These are phyloP conservation scores for Bostrychus sinensis DNA, from an alignment of 2,113 vertebrate genomes.

Conservation along the genomic window DNA sequence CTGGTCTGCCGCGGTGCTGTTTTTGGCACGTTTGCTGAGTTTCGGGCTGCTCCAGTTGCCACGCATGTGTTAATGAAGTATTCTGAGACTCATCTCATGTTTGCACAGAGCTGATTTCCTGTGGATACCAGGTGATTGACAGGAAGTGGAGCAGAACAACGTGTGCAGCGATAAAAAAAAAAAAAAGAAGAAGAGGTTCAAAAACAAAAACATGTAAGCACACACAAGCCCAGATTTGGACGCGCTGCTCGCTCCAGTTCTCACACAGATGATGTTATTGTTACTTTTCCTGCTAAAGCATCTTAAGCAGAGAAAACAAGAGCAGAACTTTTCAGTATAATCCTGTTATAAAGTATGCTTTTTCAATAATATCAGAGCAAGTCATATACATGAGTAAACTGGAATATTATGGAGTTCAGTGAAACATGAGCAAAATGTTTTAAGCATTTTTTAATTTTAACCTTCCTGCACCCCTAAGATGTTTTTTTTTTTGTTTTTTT, in stretches of 20 bases:
- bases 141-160: slow-evolving; percentile 49
- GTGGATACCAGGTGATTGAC: slow-evolving; percentile 53
- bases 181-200: not conserved
- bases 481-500: too few relatives aligned
- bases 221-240: slow-evolving; percentile 33
- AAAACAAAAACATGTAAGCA: slow-evolving; percentile 20
- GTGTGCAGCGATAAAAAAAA: slow-evolving; percentile 27
- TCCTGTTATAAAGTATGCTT: not conserved
- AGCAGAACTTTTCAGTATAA: not conserved
- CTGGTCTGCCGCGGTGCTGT: not conserved
- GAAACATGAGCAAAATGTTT: too few relatives aligned
- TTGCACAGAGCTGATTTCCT: slow-evolving; percentile 20
- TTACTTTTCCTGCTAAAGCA: not conserved
- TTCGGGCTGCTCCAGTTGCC: slow-evolving; percentile 1
- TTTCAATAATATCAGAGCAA: too few relatives aligned
- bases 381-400: too few relatives aligned
- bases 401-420: too few relatives aligned
- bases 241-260: slow-evolving; percentile 12
- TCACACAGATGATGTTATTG: slow-evolving; percentile 21
- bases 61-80: slow-evolving; percentile 19
- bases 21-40: not conserved
- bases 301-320: not conserved
- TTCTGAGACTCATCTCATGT: slow-evolving; percentile 1
- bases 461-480: too few relatives aligned
- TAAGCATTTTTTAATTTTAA: too few relatives aligned